These are phyloP conservation scores for Rhagonycha fulva DNA, from an alignment of 2,888 invertebrate genomes.

Conservation along the genomic window DNA sequence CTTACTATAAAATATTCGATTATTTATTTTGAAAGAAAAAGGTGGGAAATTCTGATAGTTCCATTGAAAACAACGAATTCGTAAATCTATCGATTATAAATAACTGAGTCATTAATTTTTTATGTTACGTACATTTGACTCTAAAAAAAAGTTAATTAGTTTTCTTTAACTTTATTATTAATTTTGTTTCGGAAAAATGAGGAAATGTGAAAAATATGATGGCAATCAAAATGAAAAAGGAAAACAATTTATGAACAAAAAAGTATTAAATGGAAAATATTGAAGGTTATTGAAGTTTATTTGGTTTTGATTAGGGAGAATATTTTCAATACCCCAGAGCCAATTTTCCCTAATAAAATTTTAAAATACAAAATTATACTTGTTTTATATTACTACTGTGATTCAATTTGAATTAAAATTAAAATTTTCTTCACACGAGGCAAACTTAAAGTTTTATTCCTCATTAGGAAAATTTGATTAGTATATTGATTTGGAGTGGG, in stretches of 20 bases:
- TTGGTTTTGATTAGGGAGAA: neutral
- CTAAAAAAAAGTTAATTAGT: neutral
- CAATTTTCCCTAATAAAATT: neutral
- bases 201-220: neutral
- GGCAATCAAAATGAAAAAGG: neutral
- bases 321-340: neutral
- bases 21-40: conserved; percentile 9
- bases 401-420: too few species aligned
- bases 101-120: neutral
- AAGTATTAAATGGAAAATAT: neutral
- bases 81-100: neutral
- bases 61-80: neutral
- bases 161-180: neutral
- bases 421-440: too few species aligned
- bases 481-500: neutral
- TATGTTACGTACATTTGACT: neutral
- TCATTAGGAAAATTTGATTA: too few species aligned
- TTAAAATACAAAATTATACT: neutral
- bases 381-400: neutral
- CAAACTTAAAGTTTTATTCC: too few species aligned
- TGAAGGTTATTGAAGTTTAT: neutral
- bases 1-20: conserved; percentile 14
- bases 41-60: neutral
- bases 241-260: neutral
- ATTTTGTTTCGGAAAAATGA: neutral